Evolutionary conservation across 2,888 invertebrate genomes (phyloP), one percentile per base, ranked within the genome.

Genomic region (Drosophila percnosoma): DNA sequence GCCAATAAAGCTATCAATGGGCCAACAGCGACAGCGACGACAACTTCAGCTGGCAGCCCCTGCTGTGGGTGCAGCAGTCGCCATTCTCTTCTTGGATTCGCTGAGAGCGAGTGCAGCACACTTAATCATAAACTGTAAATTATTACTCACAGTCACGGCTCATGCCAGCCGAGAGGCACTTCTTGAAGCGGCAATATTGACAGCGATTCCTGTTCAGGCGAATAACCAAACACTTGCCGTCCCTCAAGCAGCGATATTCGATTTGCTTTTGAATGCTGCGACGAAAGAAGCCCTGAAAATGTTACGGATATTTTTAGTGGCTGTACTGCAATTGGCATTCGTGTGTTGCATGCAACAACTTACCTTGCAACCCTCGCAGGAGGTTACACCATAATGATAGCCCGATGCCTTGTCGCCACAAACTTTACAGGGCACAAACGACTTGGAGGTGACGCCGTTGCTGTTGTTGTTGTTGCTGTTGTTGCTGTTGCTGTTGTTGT

Each of bases 321-420:
- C 4, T 4, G 2, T 2, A 7, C 1, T 27, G 21, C 8, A 18
- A 15, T 1, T 49, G 27, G 5, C 3, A 1, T 18, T 27, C 2
- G 2, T 18, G 18, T 34, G 15, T 21, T 24, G 15, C 13, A 11
- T 29, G 57, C 45, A 42, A 31, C 18, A 76, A 81, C 93, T 94
- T 94, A 98, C 98, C 96, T 99, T 99, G 94, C 99, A 99, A 83
- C 99, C 99, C 94, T 99, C 99, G 94, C 99, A 99, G 80, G 98
- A 98, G 77, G 98, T 99, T 85, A 99, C 99, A 62, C 99, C 99
- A 95, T 99, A 99, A 94, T 99, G 99, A 94, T 99, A 99, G 58
- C 93, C 93, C 63, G 97, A 97, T 70, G 97, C 97, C 92, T 97
- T 97, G 93, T 99, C 99, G 52, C 99, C 99, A 94, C 99, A 99